These are phyloP conservation scores for Porites cylindrica DNA, from an alignment of 92 coral and sea anemone species.

Conservation along the genomic window DNA sequence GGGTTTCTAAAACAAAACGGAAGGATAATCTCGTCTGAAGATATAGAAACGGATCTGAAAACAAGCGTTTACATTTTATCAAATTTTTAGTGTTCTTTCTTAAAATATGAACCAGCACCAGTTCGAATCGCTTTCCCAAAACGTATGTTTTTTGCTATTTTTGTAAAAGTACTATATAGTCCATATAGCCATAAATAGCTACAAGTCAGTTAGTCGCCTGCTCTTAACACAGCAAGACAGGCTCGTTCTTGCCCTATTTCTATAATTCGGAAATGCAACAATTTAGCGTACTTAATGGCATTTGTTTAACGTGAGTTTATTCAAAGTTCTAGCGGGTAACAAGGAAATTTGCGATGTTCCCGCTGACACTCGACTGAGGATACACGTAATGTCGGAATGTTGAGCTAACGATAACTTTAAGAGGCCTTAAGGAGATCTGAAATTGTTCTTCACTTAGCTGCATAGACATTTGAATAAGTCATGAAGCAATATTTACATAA, in stretches of 20 bases:
- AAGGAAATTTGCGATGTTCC: not conserved
- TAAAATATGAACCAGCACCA: too few species aligned
- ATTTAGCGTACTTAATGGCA: not conserved
- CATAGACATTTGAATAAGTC: not conserved
- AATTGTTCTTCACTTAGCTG: slow-evolving; percentile 19
- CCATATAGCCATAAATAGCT: not conserved
- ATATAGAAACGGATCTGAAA: not conserved
- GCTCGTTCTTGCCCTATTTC: not conserved
- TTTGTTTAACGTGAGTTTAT: not conserved
- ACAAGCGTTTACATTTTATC: not conserved
- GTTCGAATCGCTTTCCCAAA: not conserved
- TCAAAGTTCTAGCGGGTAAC: not conserved
- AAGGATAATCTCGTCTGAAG: not conserved
- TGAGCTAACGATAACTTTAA: not conserved
- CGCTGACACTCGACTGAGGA: not conserved
- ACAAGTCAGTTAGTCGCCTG: not conserved
- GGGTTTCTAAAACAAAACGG: slow-evolving; percentile 1
- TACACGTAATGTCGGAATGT: not conserved
- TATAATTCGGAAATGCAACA: slow-evolving; percentile 21
- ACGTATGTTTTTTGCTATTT: not conserved
- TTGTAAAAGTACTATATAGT: not conserved
- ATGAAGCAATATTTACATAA: slow-evolving; percentile 23
- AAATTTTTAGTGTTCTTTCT: not conserved
- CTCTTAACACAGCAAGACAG: not conserved
- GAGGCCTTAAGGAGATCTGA: slow-evolving; percentile 15